Conservation (phyloP, 2,113 vertebrate species). For the Salvelinus namaycush region DNA sequence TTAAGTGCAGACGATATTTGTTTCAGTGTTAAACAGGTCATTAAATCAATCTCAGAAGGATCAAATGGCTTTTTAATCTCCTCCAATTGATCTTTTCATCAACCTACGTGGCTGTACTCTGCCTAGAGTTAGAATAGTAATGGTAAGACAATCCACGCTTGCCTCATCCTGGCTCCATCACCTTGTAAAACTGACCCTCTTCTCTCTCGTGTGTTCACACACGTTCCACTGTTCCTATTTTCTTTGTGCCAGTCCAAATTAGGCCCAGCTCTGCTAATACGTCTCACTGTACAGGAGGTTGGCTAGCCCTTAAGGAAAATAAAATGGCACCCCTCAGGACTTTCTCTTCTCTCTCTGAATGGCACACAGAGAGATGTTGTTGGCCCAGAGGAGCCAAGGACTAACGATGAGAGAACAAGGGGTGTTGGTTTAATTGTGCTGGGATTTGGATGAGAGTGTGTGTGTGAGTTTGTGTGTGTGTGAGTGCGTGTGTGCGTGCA, state of each 20-base stretch:
- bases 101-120: conserved; percentile 53
- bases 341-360: conserved; percentile 1
- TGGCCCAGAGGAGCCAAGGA: background rate
- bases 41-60: conserved; percentile 60
- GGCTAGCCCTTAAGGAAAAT: background rate
- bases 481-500: background rate
- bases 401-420: background rate
- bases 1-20: conserved; percentile 36
- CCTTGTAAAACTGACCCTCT: conserved; percentile 37
- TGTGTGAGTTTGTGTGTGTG: background rate
- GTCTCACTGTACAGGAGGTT: conserved; percentile 1
- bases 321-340: conserved; percentile 3
- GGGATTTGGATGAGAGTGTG: background rate
- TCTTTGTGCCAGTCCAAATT: conserved; percentile 26
- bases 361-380: background rate
- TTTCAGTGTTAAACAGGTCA: conserved; percentile 54
- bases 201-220: conserved; percentile 10
- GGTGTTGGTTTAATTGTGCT: background rate
- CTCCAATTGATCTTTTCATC: conserved; percentile 69
- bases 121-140: conserved; percentile 66
- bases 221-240: conserved; percentile 7
- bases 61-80: conserved; percentile 66
- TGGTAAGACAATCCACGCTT: conserved; percentile 70
- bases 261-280: background rate
- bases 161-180: conserved; percentile 60